Evolutionary conservation across 2,888 invertebrate genomes (phyloP).

Genomic region (Liposcelis brunnea): DNA sequence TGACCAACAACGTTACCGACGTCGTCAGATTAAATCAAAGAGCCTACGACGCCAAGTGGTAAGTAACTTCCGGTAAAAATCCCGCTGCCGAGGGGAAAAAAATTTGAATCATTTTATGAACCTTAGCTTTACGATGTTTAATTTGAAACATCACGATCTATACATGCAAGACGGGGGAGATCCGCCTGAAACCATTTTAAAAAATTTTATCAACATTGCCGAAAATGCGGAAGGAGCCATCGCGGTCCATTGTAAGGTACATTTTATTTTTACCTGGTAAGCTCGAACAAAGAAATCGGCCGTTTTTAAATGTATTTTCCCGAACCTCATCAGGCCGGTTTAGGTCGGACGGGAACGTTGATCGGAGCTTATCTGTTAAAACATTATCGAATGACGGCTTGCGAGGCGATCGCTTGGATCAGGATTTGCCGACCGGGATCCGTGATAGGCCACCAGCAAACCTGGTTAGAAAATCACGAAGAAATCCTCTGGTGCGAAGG

Average conservation of each 20-base stretch:
- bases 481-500: no score
- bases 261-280: no score
- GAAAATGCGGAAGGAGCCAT: conserved; percentile 61
- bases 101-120: no score
- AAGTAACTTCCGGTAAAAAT: conserved; percentile 21
- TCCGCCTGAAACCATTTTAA: conserved; percentile 59
- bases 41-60: conserved; percentile 45
- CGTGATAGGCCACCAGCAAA: conserved; percentile 75
- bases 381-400: conserved; percentile 59
- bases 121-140: conserved; percentile 46
- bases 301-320: conserved; percentile 3
- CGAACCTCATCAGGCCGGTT: conserved; percentile 45
- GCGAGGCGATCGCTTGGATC: conserved; percentile 76
- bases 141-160: conserved; percentile 71
- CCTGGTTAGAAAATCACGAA: conserved; percentile 35
- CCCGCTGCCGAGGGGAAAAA: background rate
- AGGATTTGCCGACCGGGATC: conserved; percentile 76
- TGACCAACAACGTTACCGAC: conserved; percentile 57
- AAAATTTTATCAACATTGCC: conserved; percentile 60
- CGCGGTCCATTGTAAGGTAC: conserved; percentile 82
- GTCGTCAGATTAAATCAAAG: conserved; percentile 73
- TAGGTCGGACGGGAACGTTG: conserved; percentile 76
- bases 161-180: conserved; percentile 80
- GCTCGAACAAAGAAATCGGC: no score
- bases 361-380: conserved; percentile 82